These are phyloP conservation scores for Onychomys torridus DNA, from an alignment of 2,797 vertebrate genomes.

Conservation along the genomic window DNA sequence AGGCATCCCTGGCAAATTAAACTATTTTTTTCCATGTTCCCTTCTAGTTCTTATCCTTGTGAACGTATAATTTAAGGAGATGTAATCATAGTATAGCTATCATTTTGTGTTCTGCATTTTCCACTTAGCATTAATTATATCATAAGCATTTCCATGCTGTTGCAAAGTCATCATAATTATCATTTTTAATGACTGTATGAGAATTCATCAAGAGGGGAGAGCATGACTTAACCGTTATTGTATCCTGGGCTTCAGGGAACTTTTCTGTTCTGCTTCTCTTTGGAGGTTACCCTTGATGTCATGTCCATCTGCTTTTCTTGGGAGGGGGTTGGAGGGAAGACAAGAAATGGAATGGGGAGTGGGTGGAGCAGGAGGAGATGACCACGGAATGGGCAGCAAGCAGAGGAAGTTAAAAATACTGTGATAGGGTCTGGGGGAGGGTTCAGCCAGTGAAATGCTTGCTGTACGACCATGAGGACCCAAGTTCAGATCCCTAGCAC, in stretches of 20 bases:
- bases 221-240: conserved; percentile 58
- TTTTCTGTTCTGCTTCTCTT: background rate
- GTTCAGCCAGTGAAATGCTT: background rate
- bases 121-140: conserved; percentile 84
- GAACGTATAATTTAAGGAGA: conserved; percentile 79
- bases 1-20: conserved; percentile 58
- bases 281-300: background rate
- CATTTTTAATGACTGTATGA: conserved; percentile 77
- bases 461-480: background rate
- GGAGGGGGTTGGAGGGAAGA: background rate
- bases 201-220: conserved; percentile 65
- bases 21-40: conserved; percentile 69
- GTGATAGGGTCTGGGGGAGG: background rate
- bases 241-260: background rate
- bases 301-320: background rate
- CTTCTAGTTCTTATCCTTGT: conserved; percentile 70
- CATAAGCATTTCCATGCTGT: conserved; percentile 78
- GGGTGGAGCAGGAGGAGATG: background rate
- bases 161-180: conserved; percentile 77
- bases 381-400: no score
- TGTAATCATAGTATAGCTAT: conserved; percentile 78
- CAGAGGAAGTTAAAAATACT: background rate
- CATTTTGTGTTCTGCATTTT: conserved; percentile 82
- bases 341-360: background rate
- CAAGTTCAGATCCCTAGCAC: background rate